Evolutionary conservation across 64 coral and sea anemone genomes (phyloP), one percentile per base, ranked within the genome.

Genomic region (Montipora capricornis): DNA sequence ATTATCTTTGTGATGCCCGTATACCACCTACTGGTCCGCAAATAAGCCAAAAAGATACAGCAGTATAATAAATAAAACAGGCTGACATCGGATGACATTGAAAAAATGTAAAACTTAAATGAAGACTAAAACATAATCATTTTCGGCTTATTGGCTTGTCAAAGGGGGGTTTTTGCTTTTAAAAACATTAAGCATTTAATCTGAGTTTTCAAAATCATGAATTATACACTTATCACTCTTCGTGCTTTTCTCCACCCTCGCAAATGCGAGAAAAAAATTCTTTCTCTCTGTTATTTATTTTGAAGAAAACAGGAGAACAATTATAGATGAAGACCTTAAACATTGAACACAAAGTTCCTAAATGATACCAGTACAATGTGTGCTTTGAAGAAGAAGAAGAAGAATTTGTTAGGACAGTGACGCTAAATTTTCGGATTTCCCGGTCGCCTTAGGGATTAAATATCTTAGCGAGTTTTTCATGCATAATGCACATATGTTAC

Each of bases 111-210:
- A 86, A 17, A 50, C 62, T 73, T 86, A 59, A 84, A 67, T 84
- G 60, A 68, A 67, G 19, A 67, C 8, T 47, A 68, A 47, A 47
- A 84, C 82, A 50, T 71, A 71, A 86, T 86, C 82, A 4, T 17
- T 86, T 86, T 86, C 66, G 71, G 47, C 64, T 86, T 86, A 86
- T 86, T 86, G 82, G 59, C 82, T 51, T 86, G 64, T 73, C 62
- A 86, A 85, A 86, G 82, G 64, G 64, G 81, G 81, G 45, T 68
- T 85, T 84, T 64, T 86, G 19, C 37, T 86, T 51, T 68, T 71
- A 50, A 71, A 71, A 73, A 50, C 64, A 86, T 86, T 20, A 44
- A 47, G 11, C 6, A 86, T 86, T 70, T 71, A 86, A 69, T 11
- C 59, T 22, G 17, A 71, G 64, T 70, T 26, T 13, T 49, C 47